A percentile compares a stretch with the other conserved stretches of the same genome.
Conservation (phyloP, 2,888 invertebrate species). For the Thera obeliscata region DNA sequence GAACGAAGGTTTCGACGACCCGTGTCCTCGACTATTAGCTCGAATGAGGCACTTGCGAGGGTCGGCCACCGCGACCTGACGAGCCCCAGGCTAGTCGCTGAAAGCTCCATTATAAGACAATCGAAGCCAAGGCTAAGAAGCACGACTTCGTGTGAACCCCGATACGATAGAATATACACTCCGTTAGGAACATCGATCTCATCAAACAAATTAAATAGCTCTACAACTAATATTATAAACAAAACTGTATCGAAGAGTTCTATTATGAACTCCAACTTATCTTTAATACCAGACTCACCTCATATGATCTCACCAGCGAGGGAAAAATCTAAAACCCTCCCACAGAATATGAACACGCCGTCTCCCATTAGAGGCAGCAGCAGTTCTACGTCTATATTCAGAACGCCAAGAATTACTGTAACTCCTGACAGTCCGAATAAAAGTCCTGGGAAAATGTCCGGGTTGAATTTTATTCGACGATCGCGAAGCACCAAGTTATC, state of each 20-base stretch:
- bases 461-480: constrained; percentile 87
- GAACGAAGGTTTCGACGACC: constrained; percentile 71
- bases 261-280: constrained; percentile 76
- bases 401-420: constrained; percentile 73
- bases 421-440: constrained; percentile 81
- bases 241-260: constrained; percentile 64
- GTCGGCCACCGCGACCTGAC: constrained; percentile 70
- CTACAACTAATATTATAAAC: constrained; percentile 66
- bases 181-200: constrained; percentile 73
- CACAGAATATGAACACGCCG: constrained; percentile 82
- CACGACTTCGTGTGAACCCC: constrained; percentile 76
- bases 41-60: constrained; percentile 75
- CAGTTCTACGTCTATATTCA: constrained; percentile 77
- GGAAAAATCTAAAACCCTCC: constrained; percentile 86
- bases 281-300: constrained; percentile 76
- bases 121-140: constrained; percentile 72
- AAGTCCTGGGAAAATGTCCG: constrained; percentile 80
- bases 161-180: constrained; percentile 77
- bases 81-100: constrained; percentile 72
- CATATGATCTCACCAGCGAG: constrained; percentile 73
- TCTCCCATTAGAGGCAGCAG: constrained; percentile 78
- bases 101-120: constrained; percentile 63
- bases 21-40: constrained; percentile 73
- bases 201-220: constrained; percentile 70
- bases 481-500: constrained; percentile 90